Percentiles rank a stretch among this genome's conserved stretches.
These are phyloP conservation scores for Carollia perspicillata DNA, from an alignment of 2,113 vertebrate genomes.

Conservation along the genomic window DNA sequence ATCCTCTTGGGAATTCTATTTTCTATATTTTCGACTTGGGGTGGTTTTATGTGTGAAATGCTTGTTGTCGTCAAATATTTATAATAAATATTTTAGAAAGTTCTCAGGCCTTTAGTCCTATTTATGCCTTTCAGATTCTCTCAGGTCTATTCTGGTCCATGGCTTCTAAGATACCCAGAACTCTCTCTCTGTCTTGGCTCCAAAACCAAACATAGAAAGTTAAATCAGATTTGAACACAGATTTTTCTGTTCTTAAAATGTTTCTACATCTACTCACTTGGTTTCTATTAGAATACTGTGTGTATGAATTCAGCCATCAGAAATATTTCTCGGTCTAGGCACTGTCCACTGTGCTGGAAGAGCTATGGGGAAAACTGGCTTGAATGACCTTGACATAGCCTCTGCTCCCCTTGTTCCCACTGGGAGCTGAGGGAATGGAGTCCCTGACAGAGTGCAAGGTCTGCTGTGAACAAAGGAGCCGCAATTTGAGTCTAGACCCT, in stretches of 20 bases:
- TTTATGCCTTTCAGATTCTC: neutral
- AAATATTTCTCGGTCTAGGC: neutral
- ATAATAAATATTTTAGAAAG: conserved; percentile 19
- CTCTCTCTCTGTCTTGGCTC: neutral
- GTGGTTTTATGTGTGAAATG: neutral
- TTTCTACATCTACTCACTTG: conserved; percentile 4
- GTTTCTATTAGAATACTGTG: neutral
- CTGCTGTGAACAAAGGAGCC: neutral
- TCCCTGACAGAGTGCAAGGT: neutral
- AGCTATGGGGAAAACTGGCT: neutral
- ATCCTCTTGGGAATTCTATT: neutral
- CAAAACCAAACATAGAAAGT: neutral
- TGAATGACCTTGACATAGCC: too few relatives aligned
- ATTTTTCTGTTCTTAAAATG: neutral
- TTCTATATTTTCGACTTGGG: neutral
- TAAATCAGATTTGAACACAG: neutral
- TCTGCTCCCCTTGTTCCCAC: neutral
- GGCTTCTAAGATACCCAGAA: neutral
- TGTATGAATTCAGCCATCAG: neutral
- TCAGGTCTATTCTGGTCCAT: conserved; percentile 14
- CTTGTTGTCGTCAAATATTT: neutral
- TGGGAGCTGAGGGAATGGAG: neutral
- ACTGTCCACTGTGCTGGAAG: neutral
- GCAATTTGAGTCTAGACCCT: neutral
- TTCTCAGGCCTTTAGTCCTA: neutral